phyloP scores from a whole-genome alignment of 2,888 invertebrate species.

The Caenorhabditis afra region DNA sequence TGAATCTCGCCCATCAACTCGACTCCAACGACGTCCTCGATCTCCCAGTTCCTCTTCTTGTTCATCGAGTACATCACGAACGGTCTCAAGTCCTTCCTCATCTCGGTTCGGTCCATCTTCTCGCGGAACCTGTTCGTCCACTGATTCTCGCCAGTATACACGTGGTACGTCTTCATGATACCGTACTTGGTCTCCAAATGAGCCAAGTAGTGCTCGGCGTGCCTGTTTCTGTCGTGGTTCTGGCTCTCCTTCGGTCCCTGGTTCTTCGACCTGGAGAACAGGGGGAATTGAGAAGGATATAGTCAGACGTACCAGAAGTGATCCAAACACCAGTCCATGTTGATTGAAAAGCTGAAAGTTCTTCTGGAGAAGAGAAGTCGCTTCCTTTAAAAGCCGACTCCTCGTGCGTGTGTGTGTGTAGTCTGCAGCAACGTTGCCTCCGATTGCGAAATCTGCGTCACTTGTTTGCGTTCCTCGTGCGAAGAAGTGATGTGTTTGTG shows the following conservation, averaged over 20 bases:
- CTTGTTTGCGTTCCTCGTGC: too few relatives aligned
- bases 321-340: background rate
- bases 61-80: slow-evolving; percentile 45
- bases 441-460: slow-evolving; percentile 33
- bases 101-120: slow-evolving; percentile 51
- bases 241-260: slow-evolving; percentile 18
- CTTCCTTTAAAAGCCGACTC: slow-evolving; percentile 6
- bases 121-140: slow-evolving; percentile 39
- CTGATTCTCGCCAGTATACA: slow-evolving; percentile 14
- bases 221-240: slow-evolving; percentile 31
- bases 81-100: slow-evolving; percentile 43
- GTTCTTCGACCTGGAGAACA: slow-evolving; percentile 27
- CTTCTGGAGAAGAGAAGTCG: background rate
- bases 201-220: slow-evolving; percentile 27
- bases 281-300: background rate
- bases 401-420: slow-evolving; percentile 27
- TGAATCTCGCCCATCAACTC: slow-evolving; percentile 27
- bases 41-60: slow-evolving; percentile 37
- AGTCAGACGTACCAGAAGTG: background rate
- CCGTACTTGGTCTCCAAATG: slow-evolving; percentile 22
- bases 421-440: slow-evolving; percentile 13
- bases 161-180: slow-evolving; percentile 41
- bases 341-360: background rate
- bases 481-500: slow-evolving; percentile 34
- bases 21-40: slow-evolving; percentile 17